phyloP scores from a whole-genome alignment of 2,113 vertebrate species.

The Macrotis lagotis region DNA sequence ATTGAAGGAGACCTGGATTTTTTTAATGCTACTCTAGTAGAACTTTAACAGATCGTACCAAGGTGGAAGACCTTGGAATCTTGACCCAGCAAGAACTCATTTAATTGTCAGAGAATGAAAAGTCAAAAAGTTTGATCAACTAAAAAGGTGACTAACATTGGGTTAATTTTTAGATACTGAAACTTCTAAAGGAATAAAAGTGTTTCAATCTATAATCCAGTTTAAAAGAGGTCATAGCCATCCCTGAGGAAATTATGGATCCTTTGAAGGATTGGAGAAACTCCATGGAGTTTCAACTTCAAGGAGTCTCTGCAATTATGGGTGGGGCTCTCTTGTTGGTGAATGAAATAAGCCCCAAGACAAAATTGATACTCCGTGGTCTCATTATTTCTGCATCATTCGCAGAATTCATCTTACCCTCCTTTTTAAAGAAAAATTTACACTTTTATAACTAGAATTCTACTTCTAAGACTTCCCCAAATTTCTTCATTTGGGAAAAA shows the following conservation, averaged over 20 bases:
- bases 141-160: background rate
- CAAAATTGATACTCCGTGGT: background rate
- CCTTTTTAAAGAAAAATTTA: background rate
- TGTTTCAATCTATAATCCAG: background rate
- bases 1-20: background rate
- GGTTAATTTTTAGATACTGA: background rate
- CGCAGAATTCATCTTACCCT: background rate
- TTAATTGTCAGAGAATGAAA: background rate
- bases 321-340: background rate
- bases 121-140: background rate
- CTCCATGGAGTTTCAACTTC: background rate
- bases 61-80: background rate
- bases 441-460: background rate
- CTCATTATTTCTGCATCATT: background rate
- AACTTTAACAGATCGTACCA: background rate
- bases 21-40: background rate
- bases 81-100: background rate
- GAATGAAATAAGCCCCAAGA: background rate
- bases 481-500: background rate
- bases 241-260: background rate
- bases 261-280: background rate
- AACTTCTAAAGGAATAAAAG: background rate
- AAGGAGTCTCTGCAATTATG: background rate
- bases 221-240: background rate
- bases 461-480: background rate